Evolutionary conservation across 2,888 invertebrate genomes (phyloP).

Genomic region (Protophormia terraenovae): DNA sequence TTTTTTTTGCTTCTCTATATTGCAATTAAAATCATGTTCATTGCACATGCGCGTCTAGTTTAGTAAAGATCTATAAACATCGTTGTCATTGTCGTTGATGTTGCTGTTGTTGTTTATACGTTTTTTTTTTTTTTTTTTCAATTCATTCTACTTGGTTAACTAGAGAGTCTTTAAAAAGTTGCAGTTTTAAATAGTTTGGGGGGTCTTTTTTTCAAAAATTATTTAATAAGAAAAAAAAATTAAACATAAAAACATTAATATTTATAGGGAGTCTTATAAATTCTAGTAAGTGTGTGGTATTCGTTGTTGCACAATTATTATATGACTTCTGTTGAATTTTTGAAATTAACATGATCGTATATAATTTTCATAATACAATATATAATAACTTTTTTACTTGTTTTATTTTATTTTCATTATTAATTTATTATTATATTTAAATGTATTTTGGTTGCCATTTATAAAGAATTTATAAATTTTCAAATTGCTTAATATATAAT

Average conservation of each 20-base stretch:
- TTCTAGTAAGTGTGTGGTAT: neutral
- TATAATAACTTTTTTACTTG: no score
- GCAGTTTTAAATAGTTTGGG: slow-evolving; percentile 60
- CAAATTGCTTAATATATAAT: slow-evolving; percentile 42
- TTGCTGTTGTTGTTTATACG: slow-evolving; percentile 34
- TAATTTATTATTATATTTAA: neutral
- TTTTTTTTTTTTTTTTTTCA: slow-evolving; percentile 13
- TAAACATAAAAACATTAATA: slow-evolving; percentile 53
- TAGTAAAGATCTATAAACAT: slow-evolving; percentile 62
- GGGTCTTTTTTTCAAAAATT: slow-evolving; percentile 58
- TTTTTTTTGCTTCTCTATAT: slow-evolving; percentile 45
- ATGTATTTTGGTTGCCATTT: neutral
- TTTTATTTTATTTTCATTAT: slow-evolving; percentile 40
- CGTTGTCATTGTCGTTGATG: slow-evolving; percentile 45
- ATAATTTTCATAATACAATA: slow-evolving; percentile 34
- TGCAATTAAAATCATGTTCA: slow-evolving; percentile 73
- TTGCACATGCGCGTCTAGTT: slow-evolving; percentile 69
- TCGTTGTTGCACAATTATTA: neutral
- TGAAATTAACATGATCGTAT: slow-evolving; percentile 40
- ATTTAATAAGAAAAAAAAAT: slow-evolving; percentile 36
- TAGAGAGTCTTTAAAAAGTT: slow-evolving; percentile 42
- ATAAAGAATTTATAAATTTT: neutral
- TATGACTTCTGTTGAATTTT: slow-evolving; percentile 56
- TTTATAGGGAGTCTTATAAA: slow-evolving; percentile 9
- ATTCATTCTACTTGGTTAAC: slow-evolving; percentile 57